Evolutionary conservation across 2,888 invertebrate species (phyloP), one percentile per base, ranked within the genome.

Genomic region (Ernsta delagoae): DNA sequence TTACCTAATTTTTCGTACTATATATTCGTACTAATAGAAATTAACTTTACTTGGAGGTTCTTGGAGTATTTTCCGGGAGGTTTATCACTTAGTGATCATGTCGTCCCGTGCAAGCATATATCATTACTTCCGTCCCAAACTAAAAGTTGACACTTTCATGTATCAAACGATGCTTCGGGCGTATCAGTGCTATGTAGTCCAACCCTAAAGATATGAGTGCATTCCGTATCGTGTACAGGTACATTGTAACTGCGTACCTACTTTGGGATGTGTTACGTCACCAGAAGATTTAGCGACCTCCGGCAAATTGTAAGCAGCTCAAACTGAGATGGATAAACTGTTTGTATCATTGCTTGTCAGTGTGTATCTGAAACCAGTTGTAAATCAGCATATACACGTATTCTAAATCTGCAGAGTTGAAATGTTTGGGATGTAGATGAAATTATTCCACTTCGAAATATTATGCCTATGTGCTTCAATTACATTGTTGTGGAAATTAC

Each of bases 181-280:
- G 45, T 7, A 45, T 43, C 8, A 43, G 11, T 54, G 48, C 4
- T 34, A 54, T 67, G 60, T 67, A 34, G 39, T 36, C 70, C 74
- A 73, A 73, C 75, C 77, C 70, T 65, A 70, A 67, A 65, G 6
- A 69, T 50, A 65, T 57, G 61, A 59, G 64, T 70, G 71, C 72
- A 74, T 75, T 71, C 72, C 72, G 73, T 71, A 67, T 59, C 61
- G 65, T 70, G 64, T 71, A 31, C 36, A n/a, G 56, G 36, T 9
- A 65, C 61, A 65, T 62, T 70, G 39, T 12, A 57, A 24, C 70
- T 65, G 57, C 62, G 72, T 31, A 31, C 16, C 16, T 64, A 70
- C 68, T 70, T 70, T 60, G 50, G 41, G 48, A 60, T 67, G 67
- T 67, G 64, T 64, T 70, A 59, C 71, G 70, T 71, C 66, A 67